Base-by-base conservation (phyloP, 2,888 invertebrate species). In the Polia nebulosa region DNA sequence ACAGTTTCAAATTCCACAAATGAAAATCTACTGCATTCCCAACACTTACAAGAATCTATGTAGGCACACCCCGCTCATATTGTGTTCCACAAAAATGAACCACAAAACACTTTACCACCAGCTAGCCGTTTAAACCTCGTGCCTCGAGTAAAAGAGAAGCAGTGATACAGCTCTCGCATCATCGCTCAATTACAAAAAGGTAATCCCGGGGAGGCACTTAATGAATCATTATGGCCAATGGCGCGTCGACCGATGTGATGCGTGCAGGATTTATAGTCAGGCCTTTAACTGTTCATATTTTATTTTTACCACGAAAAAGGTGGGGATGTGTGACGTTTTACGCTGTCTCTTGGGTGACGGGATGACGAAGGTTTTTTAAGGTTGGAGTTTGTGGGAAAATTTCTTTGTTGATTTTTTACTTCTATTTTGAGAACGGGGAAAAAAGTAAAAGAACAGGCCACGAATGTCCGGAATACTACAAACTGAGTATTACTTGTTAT, bases 111-210 rank as follows among this genome's bases (percentile, higher is more conserved):
- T 72, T 73, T 49, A 64, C 25, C 47, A 69, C 58, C 29, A 67
- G 81, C 77, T 67, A 44, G 62, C 55, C 70, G 77, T 84, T 86
- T 64, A 72, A 81, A 72, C 66, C 83, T 87, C 88, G 71, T 45
- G 74, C 80, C 65, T 60, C 71, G 87, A 89, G 85, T 89, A 90
- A 91, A 91, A 91, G 92, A 93, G 93, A 92, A 91, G 93, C 93
- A 92, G 90, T 91, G 93, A 94, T 93, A 93, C 89, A 86, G 88
- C 93, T 88, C 91, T 93, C 94, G 93, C 93, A 94, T 94, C 95
- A 95, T 94, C 95, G 94, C 93, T 94, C 94, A 94, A 94, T 94
- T 95, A 95, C 95, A 95, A 95, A 94, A 94, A 95, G 93, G 94
- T 94, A 94, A 95, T 95, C 94, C 94, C 93, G 89, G 89, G 91